These are phyloP conservation scores for Eidolon helvum DNA, from an alignment of 2,113 vertebrate genomes.

Conservation along the genomic window DNA sequence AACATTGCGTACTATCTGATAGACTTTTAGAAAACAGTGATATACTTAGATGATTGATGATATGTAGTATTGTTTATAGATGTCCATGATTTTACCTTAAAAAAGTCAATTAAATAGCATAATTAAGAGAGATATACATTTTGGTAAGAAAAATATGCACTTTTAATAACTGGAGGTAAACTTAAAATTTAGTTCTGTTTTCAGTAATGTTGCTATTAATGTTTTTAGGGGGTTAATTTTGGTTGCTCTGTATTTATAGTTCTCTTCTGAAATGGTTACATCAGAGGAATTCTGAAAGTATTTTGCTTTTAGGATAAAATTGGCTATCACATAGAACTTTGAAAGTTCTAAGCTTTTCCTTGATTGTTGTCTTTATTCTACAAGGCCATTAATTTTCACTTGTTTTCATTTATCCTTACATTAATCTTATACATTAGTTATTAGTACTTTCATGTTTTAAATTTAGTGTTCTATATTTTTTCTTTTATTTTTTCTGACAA, in stretches of 20 bases:
- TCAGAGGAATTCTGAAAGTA: not conserved
- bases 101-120: slow-evolving; percentile 10
- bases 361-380: not conserved
- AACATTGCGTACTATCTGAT: not conserved
- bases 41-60: slow-evolving; percentile 40
- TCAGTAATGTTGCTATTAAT: not conserved
- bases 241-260: not conserved
- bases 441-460: not conserved
- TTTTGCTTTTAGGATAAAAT: not conserved
- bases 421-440: not conserved
- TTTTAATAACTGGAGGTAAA: not conserved
- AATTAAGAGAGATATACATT: not conserved
- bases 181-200: slow-evolving; percentile 3
- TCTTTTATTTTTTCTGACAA: not conserved
- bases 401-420: not conserved
- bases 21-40: not conserved
- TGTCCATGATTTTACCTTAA: not conserved
- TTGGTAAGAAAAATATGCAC: not conserved
- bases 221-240: slow-evolving; percentile 29
- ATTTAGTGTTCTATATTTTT: not conserved
- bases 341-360: not conserved
- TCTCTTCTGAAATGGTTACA: not conserved
- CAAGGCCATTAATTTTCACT: not conserved
- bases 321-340: not conserved
- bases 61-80: not conserved